A percentile compares a stretch with the other conserved stretches of the same genome.
phyloP scores from a whole-genome alignment of 2,888 invertebrate genomes.

The Heteropelma amictum region DNA sequence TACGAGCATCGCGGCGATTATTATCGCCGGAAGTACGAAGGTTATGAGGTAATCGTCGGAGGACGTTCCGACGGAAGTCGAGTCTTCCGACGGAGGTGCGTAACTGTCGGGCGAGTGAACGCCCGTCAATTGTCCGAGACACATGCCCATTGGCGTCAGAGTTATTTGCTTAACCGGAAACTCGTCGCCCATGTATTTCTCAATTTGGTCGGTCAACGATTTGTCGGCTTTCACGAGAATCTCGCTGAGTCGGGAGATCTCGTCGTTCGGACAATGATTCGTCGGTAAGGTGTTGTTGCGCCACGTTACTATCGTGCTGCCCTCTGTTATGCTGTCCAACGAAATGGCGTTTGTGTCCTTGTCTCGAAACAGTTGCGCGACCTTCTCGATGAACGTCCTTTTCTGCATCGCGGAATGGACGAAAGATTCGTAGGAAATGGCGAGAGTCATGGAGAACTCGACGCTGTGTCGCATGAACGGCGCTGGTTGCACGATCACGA shows the following conservation, averaged over 20 bases:
- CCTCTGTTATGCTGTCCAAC: constrained; percentile 84
- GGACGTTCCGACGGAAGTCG: constrained; percentile 76
- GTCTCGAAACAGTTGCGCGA: constrained; percentile 89
- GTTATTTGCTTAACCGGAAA: constrained; percentile 82
- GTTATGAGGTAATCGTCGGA: constrained; percentile 86
- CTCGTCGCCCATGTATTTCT: constrained; percentile 85
- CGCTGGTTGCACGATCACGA: constrained; percentile 85
- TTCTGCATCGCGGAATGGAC: constrained; percentile 86
- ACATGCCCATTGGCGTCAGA: constrained; percentile 79
- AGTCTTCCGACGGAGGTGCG: constrained; percentile 72
- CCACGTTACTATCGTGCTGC: constrained; percentile 87
- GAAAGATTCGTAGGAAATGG: constrained; percentile 84
- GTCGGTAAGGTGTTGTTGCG: constrained; percentile 89
- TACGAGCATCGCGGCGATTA: constrained; percentile 92
- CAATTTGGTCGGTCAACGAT: constrained; percentile 81
- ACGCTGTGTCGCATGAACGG: constrained; percentile 84
- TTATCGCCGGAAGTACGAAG: constrained; percentile 92
- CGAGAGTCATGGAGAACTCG: constrained; percentile 90
- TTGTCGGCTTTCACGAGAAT: constrained; percentile 85
- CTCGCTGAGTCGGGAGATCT: constrained; percentile 86
- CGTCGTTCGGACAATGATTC: constrained; percentile 87
- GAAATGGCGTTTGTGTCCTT: constrained; percentile 85
- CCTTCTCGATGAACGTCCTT: constrained; percentile 88
- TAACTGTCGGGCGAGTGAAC: constrained; percentile 73
- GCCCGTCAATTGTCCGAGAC: constrained; percentile 79